Base-by-base conservation (phyloP, 2,797 vertebrate species). In the Odontamblyopus rebecca region DNA sequence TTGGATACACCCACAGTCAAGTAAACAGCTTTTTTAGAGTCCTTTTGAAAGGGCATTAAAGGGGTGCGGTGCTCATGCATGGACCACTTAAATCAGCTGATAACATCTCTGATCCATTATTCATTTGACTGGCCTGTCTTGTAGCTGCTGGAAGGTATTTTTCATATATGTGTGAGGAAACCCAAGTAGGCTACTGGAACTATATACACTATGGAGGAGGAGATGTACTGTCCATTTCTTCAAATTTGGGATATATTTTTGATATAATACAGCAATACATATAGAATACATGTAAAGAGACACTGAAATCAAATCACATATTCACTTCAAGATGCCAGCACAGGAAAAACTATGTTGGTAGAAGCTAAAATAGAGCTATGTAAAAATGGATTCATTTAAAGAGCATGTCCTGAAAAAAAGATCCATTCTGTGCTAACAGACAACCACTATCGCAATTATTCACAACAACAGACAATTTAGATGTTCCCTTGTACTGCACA, bases 41-140 rank as follows among this genome's bases (percentile, higher is more conserved):
- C 67, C 75, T 67, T 69, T 71, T 59, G 62, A 74, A 75, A 77
- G 71, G 76, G 74, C 68, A 23, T 57, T 76, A 35, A 74, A 70
- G 79, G 48, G 60, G 72, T 8, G 38, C 35, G 72, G 81, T 53
- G 15, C 76, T 89, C 83, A 78, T 81, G 72, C 73, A 73, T 75
- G 61, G 60, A 13, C 74, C 71, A 75, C 70, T 82, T 82, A 48
- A 67, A 82, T 86, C 83, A 74, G 73, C 81, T 75, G 77, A 85
- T 86, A 79, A 85, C 74, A 62, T 65, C 83, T 69, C 26, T 62
- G 74, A 85, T 89, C 82, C 84, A 86, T 89, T 82, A 89, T 84
- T 86, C 81, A 81, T 72, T 7, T 19, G n/a, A 68, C 72, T 44
- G 0, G 64, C 79, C 66, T 59, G 15, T 69, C 66, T 69, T 51